A percentile compares a stretch with the other conserved stretches of the same genome.
These are phyloP conservation scores for Thryonomys swinderianus DNA, from an alignment of 2,113 vertebrate genomes.

Conservation along the genomic window DNA sequence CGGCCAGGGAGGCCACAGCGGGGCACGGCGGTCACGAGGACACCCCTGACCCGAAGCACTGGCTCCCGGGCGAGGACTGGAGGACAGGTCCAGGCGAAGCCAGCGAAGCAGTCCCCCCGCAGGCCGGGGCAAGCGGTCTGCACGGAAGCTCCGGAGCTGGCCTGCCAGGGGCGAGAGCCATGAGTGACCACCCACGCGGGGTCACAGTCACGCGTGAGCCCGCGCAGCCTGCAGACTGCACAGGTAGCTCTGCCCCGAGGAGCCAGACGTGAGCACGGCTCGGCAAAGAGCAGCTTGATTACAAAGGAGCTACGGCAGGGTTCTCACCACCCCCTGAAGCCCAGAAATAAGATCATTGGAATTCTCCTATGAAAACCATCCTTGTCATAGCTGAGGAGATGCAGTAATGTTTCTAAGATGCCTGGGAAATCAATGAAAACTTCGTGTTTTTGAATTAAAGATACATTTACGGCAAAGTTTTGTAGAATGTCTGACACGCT, in stretches of 20 bases:
- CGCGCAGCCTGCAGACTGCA: too few species aligned
- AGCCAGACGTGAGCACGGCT: neutral
- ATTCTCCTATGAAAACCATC: neutral
- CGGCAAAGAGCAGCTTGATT: neutral
- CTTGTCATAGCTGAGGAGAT: neutral
- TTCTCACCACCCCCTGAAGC: neutral
- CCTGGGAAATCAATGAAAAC: neutral
- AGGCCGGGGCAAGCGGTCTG: neutral
- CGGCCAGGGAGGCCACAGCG: neutral
- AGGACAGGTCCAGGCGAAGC: neutral
- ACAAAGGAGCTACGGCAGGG: neutral
- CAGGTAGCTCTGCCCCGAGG: neutral
- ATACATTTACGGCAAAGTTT: slow-evolving; percentile 25
- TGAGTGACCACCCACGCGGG: neutral
- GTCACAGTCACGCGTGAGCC: neutral
- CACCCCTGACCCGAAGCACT: rapidly evolving
- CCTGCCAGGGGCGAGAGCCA: neutral
- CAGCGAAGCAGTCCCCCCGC: rapidly evolving
- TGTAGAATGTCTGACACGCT: neutral
- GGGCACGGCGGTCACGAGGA: neutral
- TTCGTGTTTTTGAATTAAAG: neutral
- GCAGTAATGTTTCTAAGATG: neutral
- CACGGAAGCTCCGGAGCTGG: neutral
- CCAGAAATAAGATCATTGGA: neutral
- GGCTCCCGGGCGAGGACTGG: rapidly evolving